Conservation (phyloP, 2,113 vertebrate genomes). For the Spea bombifrons region DNA sequence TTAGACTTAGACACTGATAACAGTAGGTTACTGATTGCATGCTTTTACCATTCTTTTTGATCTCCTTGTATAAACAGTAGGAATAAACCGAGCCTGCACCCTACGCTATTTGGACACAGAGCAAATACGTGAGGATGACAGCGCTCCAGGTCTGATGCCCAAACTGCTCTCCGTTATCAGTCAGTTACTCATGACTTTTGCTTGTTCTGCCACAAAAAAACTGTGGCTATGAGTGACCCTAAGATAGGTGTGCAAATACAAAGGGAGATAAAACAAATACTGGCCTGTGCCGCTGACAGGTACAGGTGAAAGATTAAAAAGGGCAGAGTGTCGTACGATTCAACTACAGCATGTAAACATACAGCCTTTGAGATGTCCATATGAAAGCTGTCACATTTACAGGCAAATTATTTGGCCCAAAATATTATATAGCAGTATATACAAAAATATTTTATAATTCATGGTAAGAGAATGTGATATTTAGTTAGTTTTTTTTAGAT, state of each 20-base stretch:
- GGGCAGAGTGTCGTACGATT: background rate
- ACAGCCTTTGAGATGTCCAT: too few relatives aligned
- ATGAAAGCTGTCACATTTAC: too few relatives aligned
- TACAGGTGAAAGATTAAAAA: rapidly evolving
- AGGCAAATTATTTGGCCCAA: too few relatives aligned
- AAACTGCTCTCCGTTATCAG: constrained; percentile 68
- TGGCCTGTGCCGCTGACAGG: constrained; percentile 36
- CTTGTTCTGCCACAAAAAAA: constrained; percentile 58
- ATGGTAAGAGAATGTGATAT: too few relatives aligned
- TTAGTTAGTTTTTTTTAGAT: too few relatives aligned
- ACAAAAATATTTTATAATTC: too few relatives aligned
- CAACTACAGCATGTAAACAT: background rate
- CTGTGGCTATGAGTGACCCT: constrained; percentile 59
- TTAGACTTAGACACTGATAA: constrained; percentile 67
- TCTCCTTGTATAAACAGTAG: constrained; percentile 67
- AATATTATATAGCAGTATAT: too few relatives aligned
- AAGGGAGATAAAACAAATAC: constrained; percentile 51
- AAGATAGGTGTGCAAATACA: constrained; percentile 66
- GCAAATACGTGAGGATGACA: constrained; percentile 73
- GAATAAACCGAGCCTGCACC: constrained; percentile 55
- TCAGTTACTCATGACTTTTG: constrained; percentile 46
- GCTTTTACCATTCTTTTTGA: constrained; percentile 71
- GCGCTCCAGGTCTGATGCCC: constrained; percentile 69
- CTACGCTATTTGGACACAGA: constrained; percentile 65
- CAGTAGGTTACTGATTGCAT: constrained; percentile 68